Conservation (phyloP, 2,888 invertebrate species). For the Hartigia nigra region DNA sequence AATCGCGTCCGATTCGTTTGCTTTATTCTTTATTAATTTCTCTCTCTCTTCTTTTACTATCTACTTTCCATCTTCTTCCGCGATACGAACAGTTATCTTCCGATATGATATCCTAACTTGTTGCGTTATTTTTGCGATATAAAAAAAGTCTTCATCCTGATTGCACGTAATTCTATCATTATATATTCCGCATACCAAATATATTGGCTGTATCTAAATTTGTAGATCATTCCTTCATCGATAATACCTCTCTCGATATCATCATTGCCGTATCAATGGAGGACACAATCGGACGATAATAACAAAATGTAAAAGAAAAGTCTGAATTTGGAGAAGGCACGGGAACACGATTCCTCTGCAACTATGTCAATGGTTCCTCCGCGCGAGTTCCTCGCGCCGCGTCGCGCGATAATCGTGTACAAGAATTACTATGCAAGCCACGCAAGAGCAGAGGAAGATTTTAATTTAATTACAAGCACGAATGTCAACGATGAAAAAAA, state of each 20-base stretch:
- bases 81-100: too few species aligned
- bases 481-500: neutral
- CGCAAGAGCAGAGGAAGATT: neutral
- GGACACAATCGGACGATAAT: neutral
- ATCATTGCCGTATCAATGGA: neutral
- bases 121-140: neutral
- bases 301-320: neutral
- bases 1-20: conserved; percentile 13
- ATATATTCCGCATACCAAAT: neutral
- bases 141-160: neutral
- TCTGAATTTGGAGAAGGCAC: neutral
- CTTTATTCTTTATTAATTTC: neutral
- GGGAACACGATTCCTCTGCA: neutral
- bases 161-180: neutral
- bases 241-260: neutral
- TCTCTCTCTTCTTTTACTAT: neutral
- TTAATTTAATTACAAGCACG: neutral
- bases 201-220: neutral
- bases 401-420: neutral
- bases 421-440: neutral
- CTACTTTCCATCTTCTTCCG: neutral
- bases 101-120: neutral
- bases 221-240: neutral
- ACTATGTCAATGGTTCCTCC: neutral
- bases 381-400: neutral